Base-by-base conservation (phyloP, 2,888 invertebrate genomes). In the Stratiomys singularior region DNA sequence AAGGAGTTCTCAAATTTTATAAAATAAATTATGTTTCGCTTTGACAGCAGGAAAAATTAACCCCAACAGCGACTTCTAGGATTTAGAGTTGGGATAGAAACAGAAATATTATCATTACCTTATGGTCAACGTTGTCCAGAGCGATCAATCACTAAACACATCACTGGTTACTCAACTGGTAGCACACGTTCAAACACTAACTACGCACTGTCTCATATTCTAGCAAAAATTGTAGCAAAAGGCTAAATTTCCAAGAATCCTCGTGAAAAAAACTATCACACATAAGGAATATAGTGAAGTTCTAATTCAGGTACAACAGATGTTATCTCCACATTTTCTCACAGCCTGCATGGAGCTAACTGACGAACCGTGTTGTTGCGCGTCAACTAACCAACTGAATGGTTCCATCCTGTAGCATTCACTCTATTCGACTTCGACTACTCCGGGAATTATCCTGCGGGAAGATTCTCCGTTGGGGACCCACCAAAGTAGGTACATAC, bases 371-470 rank as follows among this genome's bases (percentile, higher is more conserved):
- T 84, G 85, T 85, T 84, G 83, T 85, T 83, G 84, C 86, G 85
- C 85, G 85, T 85, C 86, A 86, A 86, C 84, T 83, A 85, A 83
- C 84, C 84, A 85, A 87, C 87, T 87, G 85, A 87, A 82, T 69
- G 80, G 79, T 81, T 77, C 60, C 78, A 81, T 78, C 80, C 80
- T 80, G 76, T 81, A 77, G 81, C 79, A 80, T 80, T 81, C 80
- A 81, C 81, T 81, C 81, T 81, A 82, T 80, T 82, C 81, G 81
- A 79, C 81, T 82, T 81, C 18, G 27, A 37, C 21, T 15, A 44
- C 58, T 74, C 74, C 74, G 60, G 74, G 21, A 60, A 58, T 25
- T 37, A 74, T 74, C 74, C 74, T 74, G 58, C 21, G 37, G 74
- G 74, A 76, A 47, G 76, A 76, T 64, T 27, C 44, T 76, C 64